These are phyloP conservation scores for Metacarcinus magister DNA, from an alignment of 2,888 invertebrate species.

Conservation along the genomic window DNA sequence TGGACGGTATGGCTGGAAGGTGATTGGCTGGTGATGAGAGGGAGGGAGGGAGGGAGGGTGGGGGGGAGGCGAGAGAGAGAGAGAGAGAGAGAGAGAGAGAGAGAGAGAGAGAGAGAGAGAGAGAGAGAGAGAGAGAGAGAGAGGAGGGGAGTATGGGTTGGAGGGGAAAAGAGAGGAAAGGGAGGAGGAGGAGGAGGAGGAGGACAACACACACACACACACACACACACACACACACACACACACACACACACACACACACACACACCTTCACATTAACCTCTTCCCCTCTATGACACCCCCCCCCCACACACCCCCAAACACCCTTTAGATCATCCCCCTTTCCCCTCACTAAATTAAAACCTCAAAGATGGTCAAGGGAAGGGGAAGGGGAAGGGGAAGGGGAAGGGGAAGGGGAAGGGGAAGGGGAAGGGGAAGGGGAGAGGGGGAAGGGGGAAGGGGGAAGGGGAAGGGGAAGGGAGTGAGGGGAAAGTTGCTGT, in stretches of 20 bases:
- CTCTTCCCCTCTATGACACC: background rate
- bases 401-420: background rate
- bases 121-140: background rate
- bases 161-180: background rate
- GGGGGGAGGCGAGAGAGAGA: background rate
- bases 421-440: background rate
- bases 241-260: background rate
- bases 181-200: conserved; percentile 3
- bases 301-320: too few species aligned
- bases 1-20: conserved; percentile 3
- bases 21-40: background rate
- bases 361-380: background rate
- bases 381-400: background rate
- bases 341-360: conserved; percentile 11
- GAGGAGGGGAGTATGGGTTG: background rate
- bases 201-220: background rate
- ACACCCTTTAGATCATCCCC: background rate
- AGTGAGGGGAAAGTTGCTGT: background rate
- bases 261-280: background rate
- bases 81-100: conserved; percentile 15
- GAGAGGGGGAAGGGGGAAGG: background rate
- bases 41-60: conserved; percentile 19
- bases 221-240: conserved; percentile 29
- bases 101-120: conserved; percentile 36
- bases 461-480: background rate